Percentiles rank a stretch among this genome's conserved stretches.
These are phyloP conservation scores for Dipodomys ordii DNA, from an alignment of 2,113 vertebrate genomes.

Conservation along the genomic window DNA sequence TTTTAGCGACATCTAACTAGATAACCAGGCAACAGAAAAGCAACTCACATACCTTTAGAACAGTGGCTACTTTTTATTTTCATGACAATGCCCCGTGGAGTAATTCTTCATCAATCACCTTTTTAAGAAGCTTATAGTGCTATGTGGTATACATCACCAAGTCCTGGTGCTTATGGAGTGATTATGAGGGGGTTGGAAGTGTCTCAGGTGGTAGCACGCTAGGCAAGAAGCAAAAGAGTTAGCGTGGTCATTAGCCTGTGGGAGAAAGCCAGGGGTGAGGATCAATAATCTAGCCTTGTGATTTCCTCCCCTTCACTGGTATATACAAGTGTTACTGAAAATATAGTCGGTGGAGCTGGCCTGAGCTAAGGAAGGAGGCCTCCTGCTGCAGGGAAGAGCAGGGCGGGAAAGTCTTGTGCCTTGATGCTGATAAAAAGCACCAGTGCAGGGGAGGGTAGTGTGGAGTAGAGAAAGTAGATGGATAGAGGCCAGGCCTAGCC, in stretches of 20 bases:
- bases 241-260: too few species aligned
- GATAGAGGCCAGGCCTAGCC: too few species aligned
- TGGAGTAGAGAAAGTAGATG: too few species aligned
- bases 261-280: neutral
- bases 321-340: slow-evolving; percentile 15
- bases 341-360: neutral
- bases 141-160: neutral
- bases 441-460: neutral
- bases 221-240: too few species aligned
- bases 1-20: neutral
- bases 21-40: neutral
- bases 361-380: neutral
- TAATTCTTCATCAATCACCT: neutral
- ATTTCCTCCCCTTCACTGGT: neutral
- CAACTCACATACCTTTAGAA: neutral
- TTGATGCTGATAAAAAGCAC: rapidly evolving
- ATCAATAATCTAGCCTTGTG: neutral
- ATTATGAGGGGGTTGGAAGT: too few species aligned
- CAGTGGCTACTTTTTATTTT: slow-evolving; percentile 46
- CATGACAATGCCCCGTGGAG: neutral
- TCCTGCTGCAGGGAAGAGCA: neutral
- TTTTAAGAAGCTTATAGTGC: neutral
- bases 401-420: neutral
- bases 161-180: neutral
- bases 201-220: too few species aligned